Percentiles rank a stretch among this genome's conserved stretches.
phyloP scores from a whole-genome alignment of 2,888 invertebrate genomes.

The Ganaspis brasiliensis region DNA sequence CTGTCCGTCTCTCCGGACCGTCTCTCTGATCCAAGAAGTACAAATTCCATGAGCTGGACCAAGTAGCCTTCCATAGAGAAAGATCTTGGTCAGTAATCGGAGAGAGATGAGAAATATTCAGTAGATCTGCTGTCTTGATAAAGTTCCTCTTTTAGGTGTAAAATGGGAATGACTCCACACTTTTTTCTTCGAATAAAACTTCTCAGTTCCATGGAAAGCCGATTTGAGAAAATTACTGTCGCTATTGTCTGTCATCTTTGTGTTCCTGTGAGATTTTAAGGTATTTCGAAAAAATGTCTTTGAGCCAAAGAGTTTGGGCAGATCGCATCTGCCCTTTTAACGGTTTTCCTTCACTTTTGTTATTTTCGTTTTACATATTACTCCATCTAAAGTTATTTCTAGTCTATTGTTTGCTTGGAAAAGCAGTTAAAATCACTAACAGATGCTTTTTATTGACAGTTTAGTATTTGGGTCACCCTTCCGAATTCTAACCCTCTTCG shows the following conservation, averaged over 20 bases:
- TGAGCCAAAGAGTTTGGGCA: slow-evolving; percentile 29
- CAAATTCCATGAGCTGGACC: slow-evolving; percentile 36
- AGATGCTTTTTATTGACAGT: neutral
- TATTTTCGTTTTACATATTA: neutral
- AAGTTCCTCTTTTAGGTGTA: slow-evolving; percentile 21
- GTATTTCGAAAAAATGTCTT: slow-evolving; percentile 11
- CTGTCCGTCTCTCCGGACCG: slow-evolving; percentile 70
- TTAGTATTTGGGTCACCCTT: neutral
- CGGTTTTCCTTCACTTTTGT: neutral
- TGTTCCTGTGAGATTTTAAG: slow-evolving; percentile 1
- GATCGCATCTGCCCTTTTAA: slow-evolving; percentile 18
- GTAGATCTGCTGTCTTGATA: slow-evolving; percentile 34
- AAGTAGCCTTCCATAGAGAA: slow-evolving; percentile 14
- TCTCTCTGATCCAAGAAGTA: slow-evolving; percentile 28
- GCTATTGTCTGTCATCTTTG: slow-evolving; percentile 27
- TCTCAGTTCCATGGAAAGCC: slow-evolving; percentile 34
- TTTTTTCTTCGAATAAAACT: slow-evolving; percentile 34
- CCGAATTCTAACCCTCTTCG: too few relatives aligned
- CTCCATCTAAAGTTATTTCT: neutral
- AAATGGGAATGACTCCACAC: slow-evolving; percentile 36
- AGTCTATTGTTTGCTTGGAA: neutral
- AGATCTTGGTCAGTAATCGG: slow-evolving; percentile 38
- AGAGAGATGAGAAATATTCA: slow-evolving; percentile 36
- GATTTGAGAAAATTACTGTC: slow-evolving; percentile 36
- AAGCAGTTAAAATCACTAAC: neutral